A percentile compares a stretch with the other conserved stretches of the same genome.
phyloP scores from a whole-genome alignment of 2,113 vertebrate genomes.

The Poeciliopsis turrubarensis region DNA sequence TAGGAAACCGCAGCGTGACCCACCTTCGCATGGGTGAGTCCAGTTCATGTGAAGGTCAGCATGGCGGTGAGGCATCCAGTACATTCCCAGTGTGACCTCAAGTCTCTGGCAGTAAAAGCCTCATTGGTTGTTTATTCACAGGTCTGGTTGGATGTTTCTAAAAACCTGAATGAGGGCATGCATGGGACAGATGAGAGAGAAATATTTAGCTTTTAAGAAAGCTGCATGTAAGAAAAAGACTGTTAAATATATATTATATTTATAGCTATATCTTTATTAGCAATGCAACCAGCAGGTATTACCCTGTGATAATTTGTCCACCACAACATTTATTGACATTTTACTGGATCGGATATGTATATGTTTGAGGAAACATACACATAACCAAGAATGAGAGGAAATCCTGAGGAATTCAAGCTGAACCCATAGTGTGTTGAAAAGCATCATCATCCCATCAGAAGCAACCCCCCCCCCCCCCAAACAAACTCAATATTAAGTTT shows the following conservation, averaged over 20 bases:
- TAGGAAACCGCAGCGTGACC: conserved; percentile 91
- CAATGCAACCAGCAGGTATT: no score
- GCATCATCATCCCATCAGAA: background rate
- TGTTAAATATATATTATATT: background rate
- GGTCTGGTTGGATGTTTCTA: background rate
- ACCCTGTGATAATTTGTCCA: no score
- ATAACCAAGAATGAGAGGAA: background rate
- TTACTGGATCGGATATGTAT: background rate
- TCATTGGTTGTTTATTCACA: background rate
- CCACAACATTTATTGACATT: background rate
- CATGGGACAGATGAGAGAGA: background rate
- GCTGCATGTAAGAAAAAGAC: background rate
- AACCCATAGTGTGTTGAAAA: background rate
- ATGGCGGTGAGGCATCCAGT: conserved; percentile 21
- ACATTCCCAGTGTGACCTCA: conserved; percentile 7
- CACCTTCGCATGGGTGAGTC: conserved; percentile 91
- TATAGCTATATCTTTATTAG: no score
- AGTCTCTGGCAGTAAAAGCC: background rate
- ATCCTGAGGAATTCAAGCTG: background rate
- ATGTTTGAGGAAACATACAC: background rate
- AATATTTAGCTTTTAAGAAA: background rate
- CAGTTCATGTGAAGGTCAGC: conserved; percentile 13
- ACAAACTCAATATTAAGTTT: background rate
- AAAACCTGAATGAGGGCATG: background rate
- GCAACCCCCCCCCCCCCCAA: background rate